phyloP scores from a whole-genome alignment of 2,797 vertebrate species.

The Takifugu rubripes region DNA sequence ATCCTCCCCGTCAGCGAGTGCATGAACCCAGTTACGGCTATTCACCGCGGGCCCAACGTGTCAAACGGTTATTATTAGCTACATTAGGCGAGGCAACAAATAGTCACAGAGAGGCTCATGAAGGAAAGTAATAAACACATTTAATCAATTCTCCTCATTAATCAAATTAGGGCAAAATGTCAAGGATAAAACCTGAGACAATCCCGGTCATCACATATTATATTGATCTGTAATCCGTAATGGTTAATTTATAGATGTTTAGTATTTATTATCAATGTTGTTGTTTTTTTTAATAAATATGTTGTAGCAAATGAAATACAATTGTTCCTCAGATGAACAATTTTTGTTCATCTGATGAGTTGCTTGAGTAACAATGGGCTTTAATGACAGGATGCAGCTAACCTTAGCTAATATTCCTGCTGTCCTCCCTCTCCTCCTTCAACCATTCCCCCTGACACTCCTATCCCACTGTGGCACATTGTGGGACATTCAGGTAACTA shows the following conservation, averaged over 20 bases:
- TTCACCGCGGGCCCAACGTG: slow-evolving; percentile 66
- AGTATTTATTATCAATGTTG: background rate
- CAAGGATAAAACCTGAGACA: slow-evolving; percentile 28
- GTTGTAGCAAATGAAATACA: background rate
- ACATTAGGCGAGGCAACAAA: slow-evolving; percentile 68
- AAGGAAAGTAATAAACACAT: slow-evolving; percentile 63
- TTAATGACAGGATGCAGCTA: slow-evolving; percentile 68
- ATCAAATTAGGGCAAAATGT: slow-evolving; percentile 59
- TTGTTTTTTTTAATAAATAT: background rate
- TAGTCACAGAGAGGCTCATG: slow-evolving; percentile 56
- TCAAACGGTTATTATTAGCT: slow-evolving; percentile 75
- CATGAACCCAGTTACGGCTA: slow-evolving; percentile 65
- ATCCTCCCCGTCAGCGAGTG: slow-evolving; percentile 61
- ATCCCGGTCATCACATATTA: slow-evolving; percentile 19
- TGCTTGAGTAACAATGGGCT: slow-evolving; percentile 58
- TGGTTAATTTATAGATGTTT: slow-evolving; percentile 1
- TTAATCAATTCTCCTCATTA: slow-evolving; percentile 67
- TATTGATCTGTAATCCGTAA: slow-evolving; percentile 3
- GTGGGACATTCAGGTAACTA: slow-evolving; percentile 83
- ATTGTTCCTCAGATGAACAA: slow-evolving; percentile 3
- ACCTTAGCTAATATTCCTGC: slow-evolving; percentile 72
- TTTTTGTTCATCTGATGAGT: slow-evolving; percentile 21
- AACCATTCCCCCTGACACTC: slow-evolving; percentile 70
- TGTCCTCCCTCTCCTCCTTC: slow-evolving; percentile 59
- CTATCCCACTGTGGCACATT: slow-evolving; percentile 87